phyloP scores from a whole-genome alignment of 2,888 invertebrate genomes.

The Hoplodrina blanda region DNA sequence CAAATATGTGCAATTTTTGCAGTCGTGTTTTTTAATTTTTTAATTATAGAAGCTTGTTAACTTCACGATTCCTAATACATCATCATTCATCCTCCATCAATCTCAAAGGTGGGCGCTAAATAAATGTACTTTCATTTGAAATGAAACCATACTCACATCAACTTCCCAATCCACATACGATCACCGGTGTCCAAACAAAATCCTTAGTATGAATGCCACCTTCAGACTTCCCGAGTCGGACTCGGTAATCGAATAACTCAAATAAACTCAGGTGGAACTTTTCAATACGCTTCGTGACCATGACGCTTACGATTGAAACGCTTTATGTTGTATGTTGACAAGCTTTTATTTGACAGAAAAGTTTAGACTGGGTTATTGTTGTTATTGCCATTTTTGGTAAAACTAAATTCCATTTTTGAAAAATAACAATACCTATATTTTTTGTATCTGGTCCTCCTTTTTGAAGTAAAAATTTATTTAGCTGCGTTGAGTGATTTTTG shows the following conservation, averaged over 20 bases:
- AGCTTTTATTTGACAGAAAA: conserved; percentile 9
- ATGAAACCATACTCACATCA: conserved; percentile 9
- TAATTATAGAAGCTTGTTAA: too few species aligned
- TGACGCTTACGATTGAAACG: conserved; percentile 84
- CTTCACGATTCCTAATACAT: too few species aligned
- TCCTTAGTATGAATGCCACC: conserved; percentile 70
- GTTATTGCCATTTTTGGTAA: background rate
- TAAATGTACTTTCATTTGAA: background rate
- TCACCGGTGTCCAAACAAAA: conserved; percentile 66
- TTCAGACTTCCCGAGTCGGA: conserved; percentile 74
- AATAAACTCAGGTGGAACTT: conserved; percentile 87
- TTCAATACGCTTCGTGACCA: conserved; percentile 88
- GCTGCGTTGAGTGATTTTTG: too few species aligned
- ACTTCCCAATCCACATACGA: conserved; percentile 34
- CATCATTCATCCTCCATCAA: too few species aligned
- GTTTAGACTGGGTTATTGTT: background rate
- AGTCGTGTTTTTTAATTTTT: too few species aligned
- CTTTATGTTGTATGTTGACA: conserved; percentile 68
- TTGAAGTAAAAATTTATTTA: too few species aligned
- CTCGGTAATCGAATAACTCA: conserved; percentile 83
- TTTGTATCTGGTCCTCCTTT: too few species aligned
- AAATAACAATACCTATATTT: too few species aligned
- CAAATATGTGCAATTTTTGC: too few species aligned
- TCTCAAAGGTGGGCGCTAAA: background rate
- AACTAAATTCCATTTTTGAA: too few species aligned